Conservation (phyloP, 2,888 invertebrate genomes). For the Hyles lineata region DNA sequence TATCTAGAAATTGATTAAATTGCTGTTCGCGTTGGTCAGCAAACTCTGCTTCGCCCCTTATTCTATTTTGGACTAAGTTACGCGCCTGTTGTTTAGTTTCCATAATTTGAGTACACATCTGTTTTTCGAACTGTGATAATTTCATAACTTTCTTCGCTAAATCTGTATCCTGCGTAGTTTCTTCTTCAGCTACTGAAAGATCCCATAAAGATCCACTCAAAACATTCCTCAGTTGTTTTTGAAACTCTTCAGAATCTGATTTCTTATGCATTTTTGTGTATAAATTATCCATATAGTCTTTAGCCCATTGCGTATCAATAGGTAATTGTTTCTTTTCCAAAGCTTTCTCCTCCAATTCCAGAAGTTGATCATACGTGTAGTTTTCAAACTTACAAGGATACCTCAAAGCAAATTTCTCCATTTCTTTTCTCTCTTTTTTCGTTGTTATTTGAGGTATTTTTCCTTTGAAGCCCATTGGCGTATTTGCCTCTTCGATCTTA, state of each 20-base stretch:
- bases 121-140: constrained; percentile 87
- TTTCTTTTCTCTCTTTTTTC: constrained; percentile 61
- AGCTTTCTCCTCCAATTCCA: constrained; percentile 64
- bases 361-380: constrained; percentile 72
- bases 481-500: constrained; percentile 63
- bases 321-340: constrained; percentile 58
- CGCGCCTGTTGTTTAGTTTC: constrained; percentile 86
- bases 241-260: constrained; percentile 74
- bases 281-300: constrained; percentile 79
- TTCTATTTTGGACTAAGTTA: constrained; percentile 81
- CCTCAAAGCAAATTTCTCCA: constrained; percentile 65
- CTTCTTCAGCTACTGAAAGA: constrained; percentile 79
- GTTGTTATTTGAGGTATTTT: constrained; percentile 44
- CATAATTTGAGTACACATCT: constrained; percentile 86
- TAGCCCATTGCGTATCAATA: constrained; percentile 71
- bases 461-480: constrained; percentile 47
- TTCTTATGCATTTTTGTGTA: constrained; percentile 72
- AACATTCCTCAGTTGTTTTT: constrained; percentile 77
- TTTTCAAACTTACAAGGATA: constrained; percentile 69
- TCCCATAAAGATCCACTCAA: constrained; percentile 83
- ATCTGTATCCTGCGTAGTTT: constrained; percentile 76
- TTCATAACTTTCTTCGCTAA: constrained; percentile 85
- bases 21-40: constrained; percentile 78
- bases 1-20: constrained; percentile 74
- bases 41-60: constrained; percentile 79